Base-by-base conservation (phyloP, 2,797 vertebrate species). In the Ceyx erithaca region DNA sequence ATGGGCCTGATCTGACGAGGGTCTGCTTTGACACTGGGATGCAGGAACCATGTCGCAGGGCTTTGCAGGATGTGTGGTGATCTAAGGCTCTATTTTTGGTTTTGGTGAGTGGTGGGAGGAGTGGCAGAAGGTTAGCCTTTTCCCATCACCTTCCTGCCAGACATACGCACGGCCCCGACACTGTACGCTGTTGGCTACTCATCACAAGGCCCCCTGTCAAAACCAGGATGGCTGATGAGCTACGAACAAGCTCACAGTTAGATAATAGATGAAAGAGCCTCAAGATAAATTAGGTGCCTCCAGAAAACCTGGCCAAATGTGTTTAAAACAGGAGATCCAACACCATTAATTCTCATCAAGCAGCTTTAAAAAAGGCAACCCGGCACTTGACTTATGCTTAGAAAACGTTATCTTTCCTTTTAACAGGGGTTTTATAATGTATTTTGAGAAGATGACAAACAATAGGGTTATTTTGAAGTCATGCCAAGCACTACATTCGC, bases 271-370 rank as follows among this genome's bases (percentile, higher is more conserved):
- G 97, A 97, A 97, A 98, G 97, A 93, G 89, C 79, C 90, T 94
- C 86, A 96, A 98, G 98, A 98, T 96, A 95, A 97, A 98, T 95
- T 96, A 98, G 97, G 97, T 97, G 97, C 96, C 93, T 97, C 93
- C 62, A 95, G 97, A 97, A 97, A 97, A 97, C 93, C 85, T 93
- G 87, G 96, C 96, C 95, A 83, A 89, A 89, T 96, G 96, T 97
- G 97, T 97, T 97, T 98, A 97, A 97, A 97, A 97, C 95, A 96
- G 87, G 96, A 96, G 94, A 97, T 96, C 94, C 93, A 96, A 94
- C 94, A 90, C 95, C 89, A 97, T 98, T 97, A 96, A 97, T 98
- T 97, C 97, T 95, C 92, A 70, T 97, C 97, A 96, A 94, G 96
- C 96, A 81, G 94, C 95, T 97, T 97, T 93, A 91, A 88, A 93